Percentiles rank a stretch among this genome's conserved stretches.
Evolutionary conservation across 2,113 vertebrate species (phyloP).

Genomic region (Myiagra hebetior): DNA sequence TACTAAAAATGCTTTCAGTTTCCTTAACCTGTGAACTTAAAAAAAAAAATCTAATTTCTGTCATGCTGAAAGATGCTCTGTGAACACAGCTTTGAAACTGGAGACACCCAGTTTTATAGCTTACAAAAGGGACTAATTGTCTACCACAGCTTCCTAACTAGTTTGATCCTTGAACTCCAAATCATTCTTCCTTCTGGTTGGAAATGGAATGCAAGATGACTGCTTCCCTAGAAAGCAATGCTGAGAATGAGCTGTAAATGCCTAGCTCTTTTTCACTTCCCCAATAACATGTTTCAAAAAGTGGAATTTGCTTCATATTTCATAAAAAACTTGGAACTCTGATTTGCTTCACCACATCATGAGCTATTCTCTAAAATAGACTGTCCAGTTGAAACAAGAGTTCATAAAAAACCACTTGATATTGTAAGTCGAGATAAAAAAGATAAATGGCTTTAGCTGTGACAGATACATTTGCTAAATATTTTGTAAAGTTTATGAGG

Average conservation of each 20-base stretch:
- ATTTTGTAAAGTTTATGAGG: background rate
- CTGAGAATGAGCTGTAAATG: conserved; percentile 22
- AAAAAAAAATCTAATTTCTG: background rate
- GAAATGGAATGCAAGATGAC: conserved; percentile 55
- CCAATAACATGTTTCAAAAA: background rate
- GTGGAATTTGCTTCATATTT: background rate
- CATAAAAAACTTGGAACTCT: background rate
- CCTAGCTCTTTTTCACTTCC: background rate
- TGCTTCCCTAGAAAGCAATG: conserved; percentile 57
- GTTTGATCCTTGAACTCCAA: conserved; percentile 62
- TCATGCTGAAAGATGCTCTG: conserved; percentile 22
- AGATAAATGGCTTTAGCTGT: background rate
- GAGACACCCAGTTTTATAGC: conserved; percentile 42
- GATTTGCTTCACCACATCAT: background rate
- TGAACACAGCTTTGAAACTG: background rate
- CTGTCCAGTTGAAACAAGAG: background rate
- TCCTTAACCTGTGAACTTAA: background rate
- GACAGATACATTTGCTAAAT: background rate
- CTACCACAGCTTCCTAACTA: conserved; percentile 52
- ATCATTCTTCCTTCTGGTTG: conserved; percentile 58
- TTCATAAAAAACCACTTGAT: background rate
- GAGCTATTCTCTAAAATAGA: background rate
- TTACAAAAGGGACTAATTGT: conserved; percentile 40
- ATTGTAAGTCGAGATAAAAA: background rate
- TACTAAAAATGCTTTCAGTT: conserved; percentile 28